These are phyloP conservation scores for Pyrgilauda ruficollis DNA, from an alignment of 2,113 vertebrate species.

Conservation along the genomic window DNA sequence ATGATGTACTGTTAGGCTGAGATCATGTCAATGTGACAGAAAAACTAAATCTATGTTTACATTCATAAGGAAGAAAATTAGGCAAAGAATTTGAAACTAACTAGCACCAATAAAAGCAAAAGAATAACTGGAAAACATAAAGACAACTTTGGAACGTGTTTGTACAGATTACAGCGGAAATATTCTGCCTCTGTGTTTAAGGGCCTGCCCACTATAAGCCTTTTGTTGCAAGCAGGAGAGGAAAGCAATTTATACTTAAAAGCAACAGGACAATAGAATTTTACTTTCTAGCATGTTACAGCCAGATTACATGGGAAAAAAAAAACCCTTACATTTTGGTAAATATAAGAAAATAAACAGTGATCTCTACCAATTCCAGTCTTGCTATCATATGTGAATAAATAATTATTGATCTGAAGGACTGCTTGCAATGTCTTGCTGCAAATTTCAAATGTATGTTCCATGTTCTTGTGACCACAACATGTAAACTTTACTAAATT, in stretches of 20 bases:
- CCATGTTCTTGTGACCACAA: not conserved
- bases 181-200: not conserved
- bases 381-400: not conserved
- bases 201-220: not conserved
- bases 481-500: not conserved
- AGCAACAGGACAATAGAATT: not conserved
- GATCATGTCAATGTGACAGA: constrained; percentile 2
- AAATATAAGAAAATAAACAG: not conserved
- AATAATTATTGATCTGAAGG: not conserved
- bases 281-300: not conserved
- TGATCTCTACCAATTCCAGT: not conserved
- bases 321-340: not conserved
- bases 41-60: constrained; percentile 13
- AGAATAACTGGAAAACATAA: not conserved
- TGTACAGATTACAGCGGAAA: not conserved
- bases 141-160: not conserved
- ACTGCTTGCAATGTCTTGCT: not conserved
- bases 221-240: not conserved
- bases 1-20: constrained; percentile 18
- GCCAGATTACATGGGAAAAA: not conserved
- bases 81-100: not conserved
- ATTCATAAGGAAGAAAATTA: constrained; percentile 9
- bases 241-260: not conserved
- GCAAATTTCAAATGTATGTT: not conserved
- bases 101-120: not conserved